Percentiles rank a stretch among this genome's conserved stretches.
Evolutionary conservation across 2,797 vertebrate species (phyloP).

Genomic region (Falco novaeseelandiae): DNA sequence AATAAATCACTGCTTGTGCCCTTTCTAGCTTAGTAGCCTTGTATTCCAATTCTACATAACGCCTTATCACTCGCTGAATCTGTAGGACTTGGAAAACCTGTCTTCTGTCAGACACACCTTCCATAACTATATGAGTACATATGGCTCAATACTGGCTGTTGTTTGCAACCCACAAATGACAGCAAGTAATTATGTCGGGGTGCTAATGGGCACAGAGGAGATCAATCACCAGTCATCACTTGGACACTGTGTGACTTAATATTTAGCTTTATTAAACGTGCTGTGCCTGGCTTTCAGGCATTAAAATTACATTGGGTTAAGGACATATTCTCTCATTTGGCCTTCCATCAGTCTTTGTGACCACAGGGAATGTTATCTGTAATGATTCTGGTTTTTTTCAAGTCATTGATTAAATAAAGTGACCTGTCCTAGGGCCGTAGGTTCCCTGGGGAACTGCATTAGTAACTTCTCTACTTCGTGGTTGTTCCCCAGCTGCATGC

Average conservation of each 20-base stretch:
- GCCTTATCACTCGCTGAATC: fast-evolving
- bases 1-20: neutral
- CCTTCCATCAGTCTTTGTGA: constrained; percentile 21
- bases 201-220: neutral
- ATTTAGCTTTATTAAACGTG: constrained; percentile 5
- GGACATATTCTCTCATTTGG: neutral
- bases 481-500: neutral
- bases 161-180: neutral
- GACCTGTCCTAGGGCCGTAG: neutral
- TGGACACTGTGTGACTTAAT: neutral
- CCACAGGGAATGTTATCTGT: constrained; percentile 6
- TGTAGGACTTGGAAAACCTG: neutral
- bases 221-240: neutral
- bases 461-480: neutral
- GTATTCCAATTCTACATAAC: neutral
- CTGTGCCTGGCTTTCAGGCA: neutral
- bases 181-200: neutral
- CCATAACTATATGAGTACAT: neutral
- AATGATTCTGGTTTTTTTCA: neutral
- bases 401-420: constrained; percentile 20
- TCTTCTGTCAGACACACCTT: neutral
- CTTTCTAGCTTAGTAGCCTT: neutral
- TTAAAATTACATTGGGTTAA: constrained; percentile 5
- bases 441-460: neutral
- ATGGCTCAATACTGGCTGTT: neutral